Evolutionary conservation across 2,888 invertebrate genomes (phyloP).

Genomic region (Pristionchus arcanus): DNA sequence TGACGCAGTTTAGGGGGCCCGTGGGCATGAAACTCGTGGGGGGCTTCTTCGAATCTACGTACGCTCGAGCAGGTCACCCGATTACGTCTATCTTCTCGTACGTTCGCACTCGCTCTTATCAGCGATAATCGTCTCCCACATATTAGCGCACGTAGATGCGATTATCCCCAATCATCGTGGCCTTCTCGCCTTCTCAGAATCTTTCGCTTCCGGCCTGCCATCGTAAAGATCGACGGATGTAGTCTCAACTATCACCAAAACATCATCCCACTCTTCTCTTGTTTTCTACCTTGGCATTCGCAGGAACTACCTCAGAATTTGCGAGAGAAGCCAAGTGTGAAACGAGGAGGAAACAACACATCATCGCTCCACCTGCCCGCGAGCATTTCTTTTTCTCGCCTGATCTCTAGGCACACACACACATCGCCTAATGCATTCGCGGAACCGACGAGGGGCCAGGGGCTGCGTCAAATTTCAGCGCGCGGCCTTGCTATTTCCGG

Average conservation of each 20-base stretch:
- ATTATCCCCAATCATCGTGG: background rate
- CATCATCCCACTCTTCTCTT: background rate
- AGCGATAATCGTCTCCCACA: background rate
- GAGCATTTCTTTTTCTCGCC: background rate
- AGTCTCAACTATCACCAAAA: background rate
- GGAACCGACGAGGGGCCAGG: background rate
- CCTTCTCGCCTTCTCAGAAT: background rate
- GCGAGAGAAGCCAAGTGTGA: background rate
- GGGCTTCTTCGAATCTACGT: background rate
- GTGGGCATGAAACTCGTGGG: background rate
- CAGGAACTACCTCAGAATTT: background rate
- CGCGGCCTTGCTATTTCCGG: background rate
- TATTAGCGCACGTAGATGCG: background rate
- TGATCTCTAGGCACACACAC: conserved; percentile 26
- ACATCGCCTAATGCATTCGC: background rate
- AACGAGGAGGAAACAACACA: background rate
- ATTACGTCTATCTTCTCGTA: background rate
- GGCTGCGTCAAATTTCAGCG: conserved; percentile 15
- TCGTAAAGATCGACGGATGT: background rate
- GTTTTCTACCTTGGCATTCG: too few relatives aligned
- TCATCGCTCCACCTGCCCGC: conserved; percentile 16
- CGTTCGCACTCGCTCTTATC: background rate
- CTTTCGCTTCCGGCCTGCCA: background rate
- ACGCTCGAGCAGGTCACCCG: background rate
- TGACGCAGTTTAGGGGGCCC: background rate